Percentiles rank a stretch among this genome's conserved stretches.
Conservation (phyloP, 2,888 invertebrate genomes). For the Tipula helvola region DNA sequence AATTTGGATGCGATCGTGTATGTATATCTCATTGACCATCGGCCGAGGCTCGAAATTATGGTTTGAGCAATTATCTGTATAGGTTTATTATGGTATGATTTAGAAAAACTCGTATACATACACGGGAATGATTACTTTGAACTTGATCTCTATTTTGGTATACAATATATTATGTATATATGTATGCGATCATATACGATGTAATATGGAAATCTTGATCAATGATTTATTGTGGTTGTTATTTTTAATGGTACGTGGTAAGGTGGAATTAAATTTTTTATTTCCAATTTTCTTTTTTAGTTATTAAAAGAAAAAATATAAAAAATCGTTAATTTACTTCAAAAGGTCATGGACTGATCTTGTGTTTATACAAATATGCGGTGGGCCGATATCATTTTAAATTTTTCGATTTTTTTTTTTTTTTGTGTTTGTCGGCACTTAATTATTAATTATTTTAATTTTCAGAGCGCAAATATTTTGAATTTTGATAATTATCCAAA, state of each 20-base stretch:
- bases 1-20: not conserved
- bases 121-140: not conserved
- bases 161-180: not conserved
- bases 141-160: not conserved
- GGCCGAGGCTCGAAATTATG: not conserved
- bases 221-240: not conserved
- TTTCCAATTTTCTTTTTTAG: not conserved
- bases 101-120: not conserved
- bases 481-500: too few relatives aligned
- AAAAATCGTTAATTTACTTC: not conserved
- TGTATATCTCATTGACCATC: not conserved
- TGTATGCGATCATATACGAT: not conserved
- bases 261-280: not conserved
- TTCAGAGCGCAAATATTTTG: too few relatives aligned
- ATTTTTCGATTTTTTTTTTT: too few relatives aligned
- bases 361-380: not conserved
- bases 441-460: too few relatives aligned
- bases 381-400: too few relatives aligned
- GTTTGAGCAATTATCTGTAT: not conserved
- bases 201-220: not conserved
- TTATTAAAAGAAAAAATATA: not conserved
- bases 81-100: not conserved
- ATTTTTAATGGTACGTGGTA: not conserved
- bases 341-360: not conserved
- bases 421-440: too few relatives aligned